Base-by-base conservation (phyloP, 2,888 invertebrate genomes). In the Pachliopta kotzebuea region DNA sequence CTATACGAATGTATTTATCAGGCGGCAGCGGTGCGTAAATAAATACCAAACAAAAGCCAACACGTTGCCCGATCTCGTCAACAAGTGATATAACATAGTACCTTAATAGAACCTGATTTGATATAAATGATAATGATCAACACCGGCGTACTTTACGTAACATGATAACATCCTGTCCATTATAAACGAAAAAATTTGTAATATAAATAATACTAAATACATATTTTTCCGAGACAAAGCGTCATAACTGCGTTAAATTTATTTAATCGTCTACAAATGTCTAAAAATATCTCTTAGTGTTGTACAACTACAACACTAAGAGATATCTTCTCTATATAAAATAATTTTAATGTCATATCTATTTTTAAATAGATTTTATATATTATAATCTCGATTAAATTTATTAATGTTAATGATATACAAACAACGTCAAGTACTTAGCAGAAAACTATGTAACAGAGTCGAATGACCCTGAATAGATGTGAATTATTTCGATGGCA, bases 11-110 rank as follows among this genome's bases (percentile, higher is more conserved):
- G 50, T 60, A 60, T 60, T 56, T 56, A 55, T 50, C 56, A 42
- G 59, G 17, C 31, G 55, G 63, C n/a, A 50, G 50, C 59, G 55
- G 21, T 59, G 55, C 64, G 64, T 60, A 65, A 57, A 60, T 60
- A 65, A 65, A 65, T 65, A 65, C 56, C 60, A 65, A 65, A 65
- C 64, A 65, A 65, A 60, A 60, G 60, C 60, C 56, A 60, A 61
- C 60, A 60, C 29, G 37, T 23, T 57, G 65, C 65, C 65, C 61
- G 52, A 37, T 53, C 24, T 53, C 29, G 50, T 65, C 65, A 57
- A 65, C 65, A 61, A 61, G 65, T 65, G 61, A 61, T 56, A 60
- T 52, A 60, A 52, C 21, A 3, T 9, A 23, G 11, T 11, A n/a
- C 20, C n/a, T 52, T 14, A 52, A n/a, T 52, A 52, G n/a, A 52